Conservation (phyloP, 2,888 invertebrate species). For the Chesias legatella region DNA sequence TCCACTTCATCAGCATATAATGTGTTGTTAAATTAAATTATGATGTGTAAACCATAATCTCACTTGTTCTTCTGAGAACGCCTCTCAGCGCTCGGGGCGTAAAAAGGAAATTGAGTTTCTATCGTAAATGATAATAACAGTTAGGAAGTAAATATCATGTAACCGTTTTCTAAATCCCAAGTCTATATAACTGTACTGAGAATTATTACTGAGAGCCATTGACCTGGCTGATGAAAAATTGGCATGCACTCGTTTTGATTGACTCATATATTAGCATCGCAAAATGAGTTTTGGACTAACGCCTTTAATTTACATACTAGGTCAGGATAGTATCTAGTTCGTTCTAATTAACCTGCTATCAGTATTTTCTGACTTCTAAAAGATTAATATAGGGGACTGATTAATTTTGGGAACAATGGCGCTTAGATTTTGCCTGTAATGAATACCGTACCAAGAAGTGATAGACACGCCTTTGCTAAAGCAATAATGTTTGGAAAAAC, state of each 20-base stretch:
- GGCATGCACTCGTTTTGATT: constrained; percentile 5
- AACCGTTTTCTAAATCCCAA: constrained; percentile 44
- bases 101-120: constrained; percentile 52
- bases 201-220: constrained; percentile 16
- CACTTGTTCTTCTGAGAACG: constrained; percentile 29
- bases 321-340: too few relatives aligned
- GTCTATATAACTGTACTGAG: constrained; percentile 38
- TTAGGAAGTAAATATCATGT: constrained; percentile 37
- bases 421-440: too few relatives aligned
- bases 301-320: too few relatives aligned
- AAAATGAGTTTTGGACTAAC: too few relatives aligned
- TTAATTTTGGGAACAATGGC: too few relatives aligned
- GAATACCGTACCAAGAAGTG: too few relatives aligned
- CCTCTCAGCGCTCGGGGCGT: constrained; percentile 26
- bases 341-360: too few relatives aligned
- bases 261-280: neutral
- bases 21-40: neutral
- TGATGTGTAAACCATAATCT: constrained; percentile 18
- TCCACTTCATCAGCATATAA: neutral
- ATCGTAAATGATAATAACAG: constrained; percentile 51
- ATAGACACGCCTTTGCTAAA: too few relatives aligned
- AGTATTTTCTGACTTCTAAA: too few relatives aligned
- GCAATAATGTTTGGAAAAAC: too few relatives aligned
- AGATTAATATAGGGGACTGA: too few relatives aligned
- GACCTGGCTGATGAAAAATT: constrained; percentile 13